Evolutionary conservation across 2,888 invertebrate species (phyloP).

Genomic region (Cosmia pyralina): DNA sequence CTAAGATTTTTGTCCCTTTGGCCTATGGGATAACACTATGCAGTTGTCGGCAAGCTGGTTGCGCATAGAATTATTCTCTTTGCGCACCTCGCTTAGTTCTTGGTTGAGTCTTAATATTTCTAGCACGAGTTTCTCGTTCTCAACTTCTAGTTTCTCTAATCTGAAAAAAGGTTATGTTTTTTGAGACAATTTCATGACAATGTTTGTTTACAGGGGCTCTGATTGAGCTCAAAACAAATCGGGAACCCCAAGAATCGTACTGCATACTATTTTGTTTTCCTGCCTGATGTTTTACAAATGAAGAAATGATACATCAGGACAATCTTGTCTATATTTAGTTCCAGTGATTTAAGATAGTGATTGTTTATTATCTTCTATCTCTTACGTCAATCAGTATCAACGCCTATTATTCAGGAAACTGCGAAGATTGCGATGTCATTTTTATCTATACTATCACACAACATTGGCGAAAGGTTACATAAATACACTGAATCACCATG

Average conservation of each 20-base stretch:
- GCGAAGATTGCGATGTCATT: conserved; percentile 26
- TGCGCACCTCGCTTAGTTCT: conserved; percentile 93
- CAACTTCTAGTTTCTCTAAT: conserved; percentile 87
- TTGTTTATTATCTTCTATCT: conserved; percentile 14
- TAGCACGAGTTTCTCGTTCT: conserved; percentile 93
- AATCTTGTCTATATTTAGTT: conserved; percentile 11
- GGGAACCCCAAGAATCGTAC: not conserved
- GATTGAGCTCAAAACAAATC: not conserved
- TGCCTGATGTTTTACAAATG: not conserved
- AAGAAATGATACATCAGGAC: not conserved
- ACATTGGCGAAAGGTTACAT: conserved; percentile 3
- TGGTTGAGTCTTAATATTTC: conserved; percentile 93
- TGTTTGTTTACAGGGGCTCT: no score
- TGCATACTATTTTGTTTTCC: not conserved
- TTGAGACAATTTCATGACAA: not conserved
- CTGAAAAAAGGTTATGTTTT: conserved; percentile 72
- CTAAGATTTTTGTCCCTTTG: conserved; percentile 84
- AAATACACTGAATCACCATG: not conserved
- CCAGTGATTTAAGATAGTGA: conserved; percentile 3
- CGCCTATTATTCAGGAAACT: conserved; percentile 9
- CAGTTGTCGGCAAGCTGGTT: conserved; percentile 92
- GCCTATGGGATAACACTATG: conserved; percentile 82
- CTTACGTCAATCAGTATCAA: conserved; percentile 22
- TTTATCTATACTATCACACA: conserved; percentile 16
- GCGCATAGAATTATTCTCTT: conserved; percentile 93